Conservation (phyloP, 2,888 invertebrate species). For the Listrodromus nycthemerus region DNA sequence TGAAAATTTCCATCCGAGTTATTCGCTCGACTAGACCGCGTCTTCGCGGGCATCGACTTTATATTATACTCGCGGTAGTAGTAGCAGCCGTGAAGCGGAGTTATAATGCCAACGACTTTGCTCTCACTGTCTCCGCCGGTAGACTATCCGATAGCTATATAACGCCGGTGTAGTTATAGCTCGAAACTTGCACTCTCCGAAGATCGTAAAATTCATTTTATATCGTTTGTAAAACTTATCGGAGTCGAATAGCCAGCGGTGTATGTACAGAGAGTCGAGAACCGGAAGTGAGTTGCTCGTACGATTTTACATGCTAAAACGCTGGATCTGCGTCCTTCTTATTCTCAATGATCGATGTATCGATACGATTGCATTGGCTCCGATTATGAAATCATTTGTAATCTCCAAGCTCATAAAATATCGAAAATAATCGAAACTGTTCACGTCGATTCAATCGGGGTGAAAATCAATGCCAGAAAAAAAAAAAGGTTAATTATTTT, state of each 20-base stretch:
- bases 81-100: constrained; percentile 43
- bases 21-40: constrained; percentile 59
- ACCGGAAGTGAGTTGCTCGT: background rate
- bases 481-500: background rate
- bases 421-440: background rate
- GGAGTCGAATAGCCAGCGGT: constrained; percentile 31
- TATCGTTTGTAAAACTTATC: constrained; percentile 60
- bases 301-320: background rate
- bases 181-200: constrained; percentile 32
- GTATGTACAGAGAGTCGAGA: background rate
- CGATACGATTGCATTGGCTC: background rate
- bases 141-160: constrained; percentile 57
- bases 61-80: constrained; percentile 45
- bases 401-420: background rate
- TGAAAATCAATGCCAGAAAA: background rate
- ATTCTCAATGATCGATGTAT: background rate
- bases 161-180: constrained; percentile 27
- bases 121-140: constrained; percentile 32
- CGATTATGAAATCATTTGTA: background rate
- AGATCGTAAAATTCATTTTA: constrained; percentile 59
- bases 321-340: background rate
- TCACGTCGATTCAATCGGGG: background rate
- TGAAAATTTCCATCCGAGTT: constrained; percentile 69
- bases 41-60: constrained; percentile 39
- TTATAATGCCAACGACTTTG: constrained; percentile 54